These are phyloP conservation scores for Zelleria hepariella DNA, from an alignment of 2,888 invertebrate species.

Conservation along the genomic window DNA sequence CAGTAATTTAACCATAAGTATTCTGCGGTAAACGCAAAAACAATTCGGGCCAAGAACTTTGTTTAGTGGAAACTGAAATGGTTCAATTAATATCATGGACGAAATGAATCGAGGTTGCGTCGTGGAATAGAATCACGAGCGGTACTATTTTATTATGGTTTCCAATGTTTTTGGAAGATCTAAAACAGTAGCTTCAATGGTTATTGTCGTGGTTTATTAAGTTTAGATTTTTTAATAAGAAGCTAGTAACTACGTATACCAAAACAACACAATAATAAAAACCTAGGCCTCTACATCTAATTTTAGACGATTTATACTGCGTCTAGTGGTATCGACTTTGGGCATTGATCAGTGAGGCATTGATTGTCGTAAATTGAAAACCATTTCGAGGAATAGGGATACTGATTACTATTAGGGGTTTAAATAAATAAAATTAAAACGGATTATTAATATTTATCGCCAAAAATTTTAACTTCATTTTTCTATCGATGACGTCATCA, in stretches of 20 bases:
- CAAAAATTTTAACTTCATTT: too few species aligned
- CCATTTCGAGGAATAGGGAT: too few species aligned
- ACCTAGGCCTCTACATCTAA: too few species aligned
- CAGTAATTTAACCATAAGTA: not conserved
- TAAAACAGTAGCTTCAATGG: not conserved
- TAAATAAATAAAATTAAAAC: too few species aligned
- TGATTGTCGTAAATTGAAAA: too few species aligned
- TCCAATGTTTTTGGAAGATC: not conserved
- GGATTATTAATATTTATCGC: too few species aligned
- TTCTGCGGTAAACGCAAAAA: not conserved
- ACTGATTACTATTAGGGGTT: too few species aligned
- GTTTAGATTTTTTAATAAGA: not conserved
- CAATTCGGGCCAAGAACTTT: not conserved
- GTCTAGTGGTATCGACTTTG: too few species aligned
- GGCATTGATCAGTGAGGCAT: too few species aligned
- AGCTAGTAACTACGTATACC: not conserved
- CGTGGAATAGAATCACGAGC: not conserved
- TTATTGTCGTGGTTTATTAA: not conserved
- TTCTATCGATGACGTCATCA: too few species aligned
- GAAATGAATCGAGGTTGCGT: not conserved
- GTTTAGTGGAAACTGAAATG: not conserved
- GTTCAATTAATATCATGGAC: not conserved
- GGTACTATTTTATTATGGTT: not conserved
- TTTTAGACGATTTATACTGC: too few species aligned
- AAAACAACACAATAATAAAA: too few species aligned